phyloP scores from a whole-genome alignment of 2,113 vertebrate genomes.

The Alligator sinensis region DNA sequence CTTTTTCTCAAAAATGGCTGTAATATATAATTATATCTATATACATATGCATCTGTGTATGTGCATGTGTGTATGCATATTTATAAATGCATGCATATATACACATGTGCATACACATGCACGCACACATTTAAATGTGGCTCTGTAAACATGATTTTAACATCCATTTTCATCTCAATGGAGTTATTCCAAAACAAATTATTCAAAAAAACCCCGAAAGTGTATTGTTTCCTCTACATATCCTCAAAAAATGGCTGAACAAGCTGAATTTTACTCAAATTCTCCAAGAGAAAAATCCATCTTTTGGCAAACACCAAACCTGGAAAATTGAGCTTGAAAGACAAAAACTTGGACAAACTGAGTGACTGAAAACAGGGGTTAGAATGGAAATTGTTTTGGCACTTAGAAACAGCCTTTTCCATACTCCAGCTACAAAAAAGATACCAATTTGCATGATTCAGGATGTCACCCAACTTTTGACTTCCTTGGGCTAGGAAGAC shows the following conservation, averaged over 20 bases:
- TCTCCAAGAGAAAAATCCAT: conserved; percentile 45
- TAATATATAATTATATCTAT: neutral
- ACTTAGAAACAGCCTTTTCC: neutral
- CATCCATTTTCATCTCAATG: too few relatives aligned
- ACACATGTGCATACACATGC: too few relatives aligned
- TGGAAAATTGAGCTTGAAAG: conserved; percentile 52
- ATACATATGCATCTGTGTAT: too few relatives aligned
- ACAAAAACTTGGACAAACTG: conserved; percentile 15
- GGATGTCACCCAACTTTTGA: neutral
- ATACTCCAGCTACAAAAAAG: neutral
- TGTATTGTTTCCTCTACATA: neutral
- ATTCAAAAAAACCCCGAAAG: neutral
- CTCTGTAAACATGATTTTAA: too few relatives aligned
- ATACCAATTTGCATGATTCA: conserved; percentile 4
- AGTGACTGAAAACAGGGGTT: conserved; percentile 24
- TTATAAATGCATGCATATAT: too few relatives aligned
- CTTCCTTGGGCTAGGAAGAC: neutral
- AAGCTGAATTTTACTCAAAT: neutral
- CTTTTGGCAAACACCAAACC: conserved; percentile 38
- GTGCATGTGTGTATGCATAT: too few relatives aligned
- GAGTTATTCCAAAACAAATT: too few relatives aligned
- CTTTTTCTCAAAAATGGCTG: neutral
- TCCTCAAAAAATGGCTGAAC: neutral
- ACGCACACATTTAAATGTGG: too few relatives aligned
- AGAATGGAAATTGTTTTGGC: conserved; percentile 13